Evolutionary conservation across 2,888 invertebrate genomes (phyloP).

Genomic region (Fissipunctia ypsillon): DNA sequence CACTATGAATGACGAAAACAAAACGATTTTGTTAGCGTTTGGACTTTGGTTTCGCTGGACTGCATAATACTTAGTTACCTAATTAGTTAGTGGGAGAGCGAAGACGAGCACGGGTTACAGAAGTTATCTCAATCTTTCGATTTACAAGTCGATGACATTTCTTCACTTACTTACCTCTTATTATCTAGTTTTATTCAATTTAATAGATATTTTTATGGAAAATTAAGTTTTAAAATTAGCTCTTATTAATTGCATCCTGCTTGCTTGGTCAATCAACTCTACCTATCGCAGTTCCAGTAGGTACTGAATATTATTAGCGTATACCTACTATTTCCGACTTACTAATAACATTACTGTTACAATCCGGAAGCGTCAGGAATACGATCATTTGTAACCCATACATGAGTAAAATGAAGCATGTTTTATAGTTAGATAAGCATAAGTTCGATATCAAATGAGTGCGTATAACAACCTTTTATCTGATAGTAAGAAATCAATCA

Average conservation of each 20-base stretch:
- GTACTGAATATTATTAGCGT: neutral
- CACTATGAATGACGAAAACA: conserved; percentile 82
- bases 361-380: conserved; percentile 6
- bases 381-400: neutral
- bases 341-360: neutral
- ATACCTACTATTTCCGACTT: neutral
- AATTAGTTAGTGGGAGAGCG: conserved; percentile 42
- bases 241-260: neutral
- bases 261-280: neutral
- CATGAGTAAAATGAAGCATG: conserved; percentile 15
- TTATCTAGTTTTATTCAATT: neutral
- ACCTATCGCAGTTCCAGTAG: neutral
- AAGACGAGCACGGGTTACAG: conserved; percentile 63
- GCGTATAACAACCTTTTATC: conserved; percentile 47
- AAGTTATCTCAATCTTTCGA: conserved; percentile 66
- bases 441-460: conserved; percentile 15
- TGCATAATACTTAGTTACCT: no score
- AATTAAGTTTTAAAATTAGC: neutral
- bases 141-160: conserved; percentile 66
- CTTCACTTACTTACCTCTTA: conserved; percentile 8
- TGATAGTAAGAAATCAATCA: conserved; percentile 50
- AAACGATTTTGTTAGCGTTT: conserved; percentile 73
- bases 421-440: conserved; percentile 1
- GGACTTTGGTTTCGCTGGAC: conserved; percentile 77
- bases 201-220: neutral